Evolutionary conservation across 1,140 invertebrate genomes (phyloP).

Genomic region (Calephelis virginiensis): DNA sequence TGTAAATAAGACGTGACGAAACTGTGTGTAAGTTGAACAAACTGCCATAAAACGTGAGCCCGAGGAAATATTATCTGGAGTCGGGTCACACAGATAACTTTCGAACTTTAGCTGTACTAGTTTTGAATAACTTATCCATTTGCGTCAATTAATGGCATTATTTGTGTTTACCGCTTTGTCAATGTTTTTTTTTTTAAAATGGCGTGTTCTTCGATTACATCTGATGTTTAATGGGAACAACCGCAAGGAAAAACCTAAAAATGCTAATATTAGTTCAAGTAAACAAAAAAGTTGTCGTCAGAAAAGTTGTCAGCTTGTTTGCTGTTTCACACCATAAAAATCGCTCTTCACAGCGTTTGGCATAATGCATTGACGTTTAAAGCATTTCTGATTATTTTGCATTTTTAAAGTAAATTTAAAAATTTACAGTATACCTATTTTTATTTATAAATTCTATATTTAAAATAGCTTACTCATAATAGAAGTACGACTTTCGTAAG

Average conservation of each 20-base stretch:
- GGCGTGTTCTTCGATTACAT: slow-evolving; percentile 13
- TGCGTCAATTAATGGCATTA: slow-evolving; percentile 51
- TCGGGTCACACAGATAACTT: slow-evolving; percentile 57
- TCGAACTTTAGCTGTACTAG: slow-evolving; percentile 58
- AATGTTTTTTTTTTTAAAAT: slow-evolving; percentile 7
- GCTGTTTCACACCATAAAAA: too few relatives aligned
- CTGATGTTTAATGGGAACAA: background rate
- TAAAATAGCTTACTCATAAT: too few relatives aligned
- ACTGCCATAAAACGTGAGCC: slow-evolving; percentile 54
- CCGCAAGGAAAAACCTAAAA: background rate
- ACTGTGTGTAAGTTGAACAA: slow-evolving; percentile 64
- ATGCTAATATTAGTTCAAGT: too few relatives aligned
- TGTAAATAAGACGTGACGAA: slow-evolving; percentile 56
- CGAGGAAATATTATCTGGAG: slow-evolving; percentile 45
- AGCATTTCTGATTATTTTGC: too few relatives aligned
- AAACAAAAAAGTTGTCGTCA: too few relatives aligned
- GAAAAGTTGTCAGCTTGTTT: too few relatives aligned
- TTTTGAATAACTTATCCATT: slow-evolving; percentile 70
- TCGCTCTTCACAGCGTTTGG: too few relatives aligned
- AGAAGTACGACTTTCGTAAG: too few relatives aligned
- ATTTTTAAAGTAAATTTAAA: too few relatives aligned
- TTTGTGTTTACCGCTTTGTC: background rate
- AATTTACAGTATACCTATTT: too few relatives aligned
- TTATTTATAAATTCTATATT: too few relatives aligned
- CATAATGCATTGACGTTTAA: too few relatives aligned